Evolutionary conservation across 2,113 vertebrate species (phyloP).

Genomic region (Halichoerus grypus): DNA sequence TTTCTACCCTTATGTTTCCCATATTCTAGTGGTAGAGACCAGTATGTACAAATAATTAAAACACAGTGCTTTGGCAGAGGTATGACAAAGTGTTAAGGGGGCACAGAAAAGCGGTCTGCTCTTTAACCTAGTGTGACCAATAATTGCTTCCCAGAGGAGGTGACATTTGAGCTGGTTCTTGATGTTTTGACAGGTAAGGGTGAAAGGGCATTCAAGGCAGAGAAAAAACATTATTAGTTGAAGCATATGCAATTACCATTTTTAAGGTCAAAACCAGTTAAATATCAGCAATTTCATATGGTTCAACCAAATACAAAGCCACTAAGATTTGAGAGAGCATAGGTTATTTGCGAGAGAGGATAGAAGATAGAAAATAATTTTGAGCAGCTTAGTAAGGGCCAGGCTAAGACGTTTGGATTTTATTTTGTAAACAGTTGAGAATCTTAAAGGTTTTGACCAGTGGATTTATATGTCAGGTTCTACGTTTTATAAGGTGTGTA

Average conservation of each 20-base stretch:
- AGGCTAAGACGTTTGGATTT: constrained; percentile 23
- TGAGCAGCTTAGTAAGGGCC: constrained; percentile 11
- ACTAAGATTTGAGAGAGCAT: neutral
- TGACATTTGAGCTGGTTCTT: neutral
- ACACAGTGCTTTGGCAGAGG: neutral
- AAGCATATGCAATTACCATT: neutral
- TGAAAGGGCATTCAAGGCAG: neutral
- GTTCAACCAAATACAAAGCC: constrained; percentile 16
- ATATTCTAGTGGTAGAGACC: neutral
- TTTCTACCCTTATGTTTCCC: neutral
- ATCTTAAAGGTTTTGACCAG: constrained; percentile 21
- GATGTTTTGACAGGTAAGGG: constrained; percentile 20
- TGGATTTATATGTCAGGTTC: constrained; percentile 5
- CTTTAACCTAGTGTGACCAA: neutral
- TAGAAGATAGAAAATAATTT: constrained; percentile 48
- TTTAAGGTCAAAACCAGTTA: constrained; percentile 21
- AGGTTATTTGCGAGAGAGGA: neutral
- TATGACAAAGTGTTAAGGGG: neutral
- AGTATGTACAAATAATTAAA: neutral
- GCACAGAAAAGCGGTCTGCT: neutral
- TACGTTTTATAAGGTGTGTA: neutral
- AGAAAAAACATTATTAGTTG: constrained; percentile 15
- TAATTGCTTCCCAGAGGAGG: neutral
- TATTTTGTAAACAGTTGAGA: constrained; percentile 51
- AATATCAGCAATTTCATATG: constrained; percentile 31